Conservation (phyloP, 2,113 vertebrate genomes). For the Panthera uncia region DNA sequence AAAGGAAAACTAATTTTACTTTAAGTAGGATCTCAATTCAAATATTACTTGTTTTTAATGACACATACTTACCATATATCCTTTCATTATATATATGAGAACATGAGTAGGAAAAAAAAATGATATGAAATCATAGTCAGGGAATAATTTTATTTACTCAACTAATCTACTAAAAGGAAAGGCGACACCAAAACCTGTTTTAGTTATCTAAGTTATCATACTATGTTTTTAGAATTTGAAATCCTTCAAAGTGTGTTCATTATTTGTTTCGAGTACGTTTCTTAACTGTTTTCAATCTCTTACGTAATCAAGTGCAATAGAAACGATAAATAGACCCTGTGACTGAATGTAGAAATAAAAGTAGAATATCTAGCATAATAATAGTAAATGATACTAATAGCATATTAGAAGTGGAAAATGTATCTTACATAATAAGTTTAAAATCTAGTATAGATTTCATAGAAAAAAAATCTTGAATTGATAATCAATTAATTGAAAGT, state of each 20-base stretch:
- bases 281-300: not conserved
- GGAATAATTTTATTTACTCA: not conserved
- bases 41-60: not conserved
- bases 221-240: not conserved
- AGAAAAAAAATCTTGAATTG: not conserved
- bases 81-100: not conserved
- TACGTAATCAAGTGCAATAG: not conserved
- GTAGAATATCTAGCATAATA: not conserved
- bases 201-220: not conserved
- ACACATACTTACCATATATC: not conserved
- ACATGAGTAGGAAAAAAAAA: not conserved
- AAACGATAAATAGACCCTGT: not conserved
- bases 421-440: not conserved
- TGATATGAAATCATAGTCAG: not conserved
- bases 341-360: not conserved
- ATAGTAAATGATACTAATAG: not conserved
- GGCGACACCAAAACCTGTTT: not conserved
- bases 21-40: not conserved
- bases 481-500: not conserved
- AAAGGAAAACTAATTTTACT: not conserved
- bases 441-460: not conserved
- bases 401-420: not conserved
- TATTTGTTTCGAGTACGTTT: not conserved
- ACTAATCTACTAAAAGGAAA: not conserved
- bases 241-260: not conserved